A percentile compares a stretch with the other conserved stretches of the same genome.
Conservation (phyloP, 1,140 invertebrate genomes). For the Oncopeltus fasciatus region DNA sequence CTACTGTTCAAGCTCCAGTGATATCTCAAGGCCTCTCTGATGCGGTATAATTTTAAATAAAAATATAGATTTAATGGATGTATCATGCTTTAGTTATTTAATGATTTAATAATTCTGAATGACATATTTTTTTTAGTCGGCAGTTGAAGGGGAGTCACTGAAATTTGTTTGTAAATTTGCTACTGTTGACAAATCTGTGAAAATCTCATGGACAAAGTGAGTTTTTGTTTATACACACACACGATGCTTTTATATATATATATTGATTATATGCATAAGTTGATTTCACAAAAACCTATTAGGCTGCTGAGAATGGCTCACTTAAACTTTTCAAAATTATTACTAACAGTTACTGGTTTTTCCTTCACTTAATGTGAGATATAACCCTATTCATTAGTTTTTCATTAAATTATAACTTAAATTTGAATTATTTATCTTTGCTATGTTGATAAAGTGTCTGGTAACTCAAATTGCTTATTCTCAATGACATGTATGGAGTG, state of each 20-base stretch:
- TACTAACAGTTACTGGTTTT: too few species aligned
- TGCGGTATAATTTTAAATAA: constrained; percentile 37
- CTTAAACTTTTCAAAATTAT: neutral
- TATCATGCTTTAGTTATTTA: neutral
- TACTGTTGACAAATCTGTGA: constrained; percentile 57
- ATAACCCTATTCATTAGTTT: too few species aligned
- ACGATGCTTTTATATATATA: neutral
- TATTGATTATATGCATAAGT: neutral
- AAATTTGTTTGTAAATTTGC: constrained; percentile 61
- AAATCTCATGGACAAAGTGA: constrained; percentile 72
- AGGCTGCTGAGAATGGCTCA: too few species aligned
- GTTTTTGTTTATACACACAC: constrained; percentile 21
- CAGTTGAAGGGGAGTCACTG: constrained; percentile 58
- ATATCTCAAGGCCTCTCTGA: constrained; percentile 58
- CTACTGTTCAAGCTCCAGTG: constrained; percentile 45
- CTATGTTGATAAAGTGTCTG: too few species aligned
- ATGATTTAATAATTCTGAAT: constrained; percentile 3
- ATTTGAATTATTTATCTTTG: too few species aligned
- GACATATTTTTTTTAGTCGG: constrained; percentile 38
- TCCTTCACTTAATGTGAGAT: too few species aligned
- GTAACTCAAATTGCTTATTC: too few species aligned
- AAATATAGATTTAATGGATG: neutral
- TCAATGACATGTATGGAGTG: too few species aligned
- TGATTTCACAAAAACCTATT: too few species aligned
- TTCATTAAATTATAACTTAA: too few species aligned